A percentile compares a stretch with the other conserved stretches of the same genome.
Evolutionary conservation across 2,113 vertebrate genomes (phyloP).

Genomic region (Panthera uncia): DNA sequence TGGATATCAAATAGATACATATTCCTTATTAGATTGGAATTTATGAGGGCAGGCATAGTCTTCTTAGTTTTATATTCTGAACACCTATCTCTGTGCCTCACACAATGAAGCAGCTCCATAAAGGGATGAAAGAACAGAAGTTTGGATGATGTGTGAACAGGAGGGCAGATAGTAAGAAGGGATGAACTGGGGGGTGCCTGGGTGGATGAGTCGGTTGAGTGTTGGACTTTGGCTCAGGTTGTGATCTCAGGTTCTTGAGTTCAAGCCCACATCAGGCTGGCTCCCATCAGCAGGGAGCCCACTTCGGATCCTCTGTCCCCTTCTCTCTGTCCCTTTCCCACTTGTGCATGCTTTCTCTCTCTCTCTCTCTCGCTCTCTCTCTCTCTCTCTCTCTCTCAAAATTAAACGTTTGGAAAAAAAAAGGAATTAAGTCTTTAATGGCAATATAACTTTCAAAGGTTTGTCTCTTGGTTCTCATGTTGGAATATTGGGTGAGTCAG

Average conservation of each 20-base stretch:
- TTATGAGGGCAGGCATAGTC: background rate
- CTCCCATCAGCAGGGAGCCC: no score
- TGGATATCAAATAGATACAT: background rate
- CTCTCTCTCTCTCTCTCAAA: no score
- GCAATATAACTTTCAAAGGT: background rate
- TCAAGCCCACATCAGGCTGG: no score
- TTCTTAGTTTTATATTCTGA: background rate
- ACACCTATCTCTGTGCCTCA: background rate
- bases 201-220: no score
- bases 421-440: background rate
- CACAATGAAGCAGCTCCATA: background rate
- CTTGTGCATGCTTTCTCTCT: no score
- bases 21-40: background rate
- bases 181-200: background rate
- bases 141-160: background rate
- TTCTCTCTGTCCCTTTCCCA: no score
- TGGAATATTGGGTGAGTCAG: background rate
- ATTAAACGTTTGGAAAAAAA: background rate
- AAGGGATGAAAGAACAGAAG: background rate
- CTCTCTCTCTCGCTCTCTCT: no score
- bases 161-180: background rate
- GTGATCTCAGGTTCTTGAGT: no score
- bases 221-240: no score
- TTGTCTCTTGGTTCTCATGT: background rate
- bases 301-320: no score